phyloP scores from a whole-genome alignment of 1,140 invertebrate genomes.

The Halotydeus destructor region DNA sequence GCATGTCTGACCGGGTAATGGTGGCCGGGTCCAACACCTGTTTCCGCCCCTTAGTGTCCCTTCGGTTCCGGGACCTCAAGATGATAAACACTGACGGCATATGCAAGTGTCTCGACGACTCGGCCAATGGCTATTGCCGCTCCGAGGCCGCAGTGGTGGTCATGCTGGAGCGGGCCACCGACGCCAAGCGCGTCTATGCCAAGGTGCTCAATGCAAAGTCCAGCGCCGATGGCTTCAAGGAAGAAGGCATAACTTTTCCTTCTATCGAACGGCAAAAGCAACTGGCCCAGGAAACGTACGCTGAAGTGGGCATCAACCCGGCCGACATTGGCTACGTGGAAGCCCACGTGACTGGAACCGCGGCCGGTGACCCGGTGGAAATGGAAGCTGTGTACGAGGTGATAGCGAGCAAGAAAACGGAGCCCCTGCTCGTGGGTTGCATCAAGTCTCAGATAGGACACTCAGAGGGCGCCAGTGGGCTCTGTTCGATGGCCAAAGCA shows the following conservation, averaged over 20 bases:
- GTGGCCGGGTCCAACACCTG: too few species aligned
- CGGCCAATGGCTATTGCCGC: conserved; percentile 71
- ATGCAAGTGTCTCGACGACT: conserved; percentile 53
- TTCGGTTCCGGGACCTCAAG: conserved; percentile 50
- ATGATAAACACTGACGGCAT: conserved; percentile 12
- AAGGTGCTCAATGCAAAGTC: conserved; percentile 40
- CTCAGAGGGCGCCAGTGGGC: conserved; percentile 67
- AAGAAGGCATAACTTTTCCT: conserved; percentile 25
- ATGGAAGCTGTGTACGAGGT: conserved; percentile 50
- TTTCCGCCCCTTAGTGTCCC: conserved; percentile 55
- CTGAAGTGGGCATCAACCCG: conserved; percentile 23
- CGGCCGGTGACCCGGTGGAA: conserved; percentile 84
- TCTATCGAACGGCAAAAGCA: conserved; percentile 19
- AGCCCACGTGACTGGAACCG: conserved; percentile 31
- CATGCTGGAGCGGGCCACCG: conserved; percentile 28
- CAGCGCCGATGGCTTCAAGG: conserved; percentile 35
- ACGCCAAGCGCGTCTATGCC: conserved; percentile 51
- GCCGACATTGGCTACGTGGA: conserved; percentile 24
- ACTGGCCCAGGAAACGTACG: conserved; percentile 23
- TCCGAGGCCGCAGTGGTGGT: conserved; percentile 30
- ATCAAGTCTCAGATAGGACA: conserved; percentile 98
- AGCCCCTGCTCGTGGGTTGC: conserved; percentile 72
- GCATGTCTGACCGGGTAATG: too few species aligned
- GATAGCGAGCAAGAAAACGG: conserved; percentile 48
- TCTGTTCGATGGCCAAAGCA: conserved; percentile 30